phyloP scores from a whole-genome alignment of 2,797 vertebrate species.

The Smutsia temminckii region DNA sequence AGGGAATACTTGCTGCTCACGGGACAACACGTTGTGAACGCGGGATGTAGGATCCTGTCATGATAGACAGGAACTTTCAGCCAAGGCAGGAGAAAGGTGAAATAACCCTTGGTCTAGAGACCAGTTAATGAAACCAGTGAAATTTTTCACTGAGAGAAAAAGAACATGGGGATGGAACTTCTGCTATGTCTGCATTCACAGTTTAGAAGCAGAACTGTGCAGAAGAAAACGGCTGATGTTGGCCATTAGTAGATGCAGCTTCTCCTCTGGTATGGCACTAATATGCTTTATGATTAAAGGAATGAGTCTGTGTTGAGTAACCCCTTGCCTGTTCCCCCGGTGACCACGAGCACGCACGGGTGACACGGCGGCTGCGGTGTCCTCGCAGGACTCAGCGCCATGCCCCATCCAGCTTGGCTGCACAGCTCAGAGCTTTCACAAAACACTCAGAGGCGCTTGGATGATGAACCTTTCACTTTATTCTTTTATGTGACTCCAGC shows the following conservation, averaged over 20 bases:
- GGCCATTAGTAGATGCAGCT: not conserved
- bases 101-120: not conserved
- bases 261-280: not conserved
- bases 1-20: too few relatives aligned
- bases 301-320: not conserved
- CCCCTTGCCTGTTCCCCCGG: not conserved
- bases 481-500: constrained; percentile 11
- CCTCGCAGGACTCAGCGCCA: rapidly evolving
- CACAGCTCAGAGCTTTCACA: not conserved
- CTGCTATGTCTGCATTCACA: not conserved
- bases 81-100: not conserved
- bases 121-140: not conserved
- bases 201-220: not conserved
- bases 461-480: not conserved
- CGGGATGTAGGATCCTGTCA: not conserved
- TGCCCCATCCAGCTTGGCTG: not conserved
- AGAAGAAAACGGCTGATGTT: not conserved
- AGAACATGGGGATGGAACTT: not conserved
- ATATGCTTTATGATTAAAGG: not conserved
- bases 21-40: not conserved
- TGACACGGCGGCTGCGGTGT: not conserved
- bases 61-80: not conserved
- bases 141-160: not conserved
- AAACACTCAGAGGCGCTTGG: constrained; percentile 15
- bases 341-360: not conserved